These are phyloP conservation scores for Panthera tigris DNA, from an alignment of 2,113 vertebrate genomes.

Conservation along the genomic window DNA sequence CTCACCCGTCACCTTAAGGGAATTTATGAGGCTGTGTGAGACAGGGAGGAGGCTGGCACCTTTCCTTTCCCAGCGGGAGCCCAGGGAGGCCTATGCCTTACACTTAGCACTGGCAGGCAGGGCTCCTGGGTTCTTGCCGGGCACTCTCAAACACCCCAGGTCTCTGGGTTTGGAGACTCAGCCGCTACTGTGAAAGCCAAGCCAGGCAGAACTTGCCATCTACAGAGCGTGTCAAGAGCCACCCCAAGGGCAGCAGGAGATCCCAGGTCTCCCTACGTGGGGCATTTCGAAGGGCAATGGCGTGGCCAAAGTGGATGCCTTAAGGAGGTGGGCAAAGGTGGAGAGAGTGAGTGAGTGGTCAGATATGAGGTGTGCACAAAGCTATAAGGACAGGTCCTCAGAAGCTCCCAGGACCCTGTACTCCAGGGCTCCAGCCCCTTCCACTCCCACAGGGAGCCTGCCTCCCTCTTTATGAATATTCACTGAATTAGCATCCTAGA, in stretches of 20 bases:
- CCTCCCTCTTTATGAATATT: conserved; percentile 82
- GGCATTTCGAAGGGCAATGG: background rate
- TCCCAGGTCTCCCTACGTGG: background rate
- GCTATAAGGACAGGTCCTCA: background rate
- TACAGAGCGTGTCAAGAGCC: background rate
- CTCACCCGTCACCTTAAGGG: conserved; percentile 48
- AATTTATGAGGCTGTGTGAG: conserved; percentile 64
- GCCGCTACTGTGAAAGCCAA: background rate
- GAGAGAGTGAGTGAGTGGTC: background rate
- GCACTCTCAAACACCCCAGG: background rate
- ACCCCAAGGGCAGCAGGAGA: background rate
- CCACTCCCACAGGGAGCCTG: background rate
- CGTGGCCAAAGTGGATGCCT: background rate
- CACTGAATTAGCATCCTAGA: conserved; percentile 81
- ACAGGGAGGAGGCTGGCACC: conserved; percentile 20
- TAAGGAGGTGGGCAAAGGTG: background rate
- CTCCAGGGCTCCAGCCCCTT: conserved; percentile 7
- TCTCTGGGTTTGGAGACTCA: conserved; percentile 24
- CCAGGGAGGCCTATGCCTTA: background rate
- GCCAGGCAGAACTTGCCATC: background rate
- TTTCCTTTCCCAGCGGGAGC: conserved; percentile 16
- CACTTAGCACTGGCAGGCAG: background rate
- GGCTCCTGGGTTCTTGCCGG: background rate
- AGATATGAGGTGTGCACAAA: background rate
- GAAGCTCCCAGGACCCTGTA: background rate